Conservation (phyloP, 2,113 vertebrate genomes). For the Bambusicola thoracicus region DNA sequence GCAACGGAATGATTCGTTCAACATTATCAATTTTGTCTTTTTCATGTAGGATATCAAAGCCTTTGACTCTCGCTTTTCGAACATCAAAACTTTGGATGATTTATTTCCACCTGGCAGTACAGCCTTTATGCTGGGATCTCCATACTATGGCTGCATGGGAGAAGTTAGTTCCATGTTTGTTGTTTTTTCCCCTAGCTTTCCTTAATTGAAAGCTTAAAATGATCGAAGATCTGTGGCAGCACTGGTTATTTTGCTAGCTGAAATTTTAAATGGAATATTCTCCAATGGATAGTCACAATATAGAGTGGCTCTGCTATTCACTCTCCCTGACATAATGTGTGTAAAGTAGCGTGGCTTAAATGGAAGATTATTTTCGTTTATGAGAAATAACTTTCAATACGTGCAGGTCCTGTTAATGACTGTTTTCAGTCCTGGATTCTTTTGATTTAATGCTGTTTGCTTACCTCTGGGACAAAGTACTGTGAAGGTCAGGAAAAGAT, state of each 20-base stretch:
- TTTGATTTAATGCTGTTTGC: neutral
- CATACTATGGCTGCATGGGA: conserved; percentile 94
- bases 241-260: neutral
- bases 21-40: conserved; percentile 12
- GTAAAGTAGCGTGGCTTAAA: neutral
- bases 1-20: neutral
- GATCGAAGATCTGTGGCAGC: neutral
- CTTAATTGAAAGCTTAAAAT: neutral
- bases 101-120: conserved; percentile 87
- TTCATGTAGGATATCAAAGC: conserved; percentile 88
- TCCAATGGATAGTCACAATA: neutral
- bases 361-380: neutral
- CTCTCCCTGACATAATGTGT: neutral
- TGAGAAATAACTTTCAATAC: neutral
- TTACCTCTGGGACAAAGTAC: neutral
- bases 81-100: conserved; percentile 89
- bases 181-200: neutral
- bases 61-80: conserved; percentile 86
- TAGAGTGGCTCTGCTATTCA: neutral
- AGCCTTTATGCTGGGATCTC: conserved; percentile 95
- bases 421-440: neutral
- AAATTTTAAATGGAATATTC: neutral
- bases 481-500: neutral
- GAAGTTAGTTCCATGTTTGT: conserved; percentile 82
- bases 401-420: neutral